Evolutionary conservation across 2,888 invertebrate genomes (phyloP).

Genomic region (Dicyrtomina minuta): DNA sequence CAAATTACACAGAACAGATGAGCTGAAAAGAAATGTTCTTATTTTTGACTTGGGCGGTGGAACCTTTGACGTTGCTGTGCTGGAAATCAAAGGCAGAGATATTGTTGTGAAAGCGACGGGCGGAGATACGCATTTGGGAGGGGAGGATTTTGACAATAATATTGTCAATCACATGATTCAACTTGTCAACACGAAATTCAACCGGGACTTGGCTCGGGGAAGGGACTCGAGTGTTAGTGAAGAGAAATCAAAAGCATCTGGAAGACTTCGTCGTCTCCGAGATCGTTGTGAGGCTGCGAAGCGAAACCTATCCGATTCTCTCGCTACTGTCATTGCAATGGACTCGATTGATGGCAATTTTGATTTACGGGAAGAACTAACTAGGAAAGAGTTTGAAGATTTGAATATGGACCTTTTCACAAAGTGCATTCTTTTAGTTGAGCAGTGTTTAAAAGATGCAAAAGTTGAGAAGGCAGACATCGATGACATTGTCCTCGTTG

Average conservation of each 20-base stretch:
- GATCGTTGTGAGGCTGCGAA: constrained; percentile 24
- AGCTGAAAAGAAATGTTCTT: constrained; percentile 3
- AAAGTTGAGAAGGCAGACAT: neutral
- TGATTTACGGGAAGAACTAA: neutral
- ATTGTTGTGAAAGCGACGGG: constrained; percentile 4
- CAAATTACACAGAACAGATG: constrained; percentile 3
- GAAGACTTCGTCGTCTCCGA: neutral
- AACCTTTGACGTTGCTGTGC: constrained; percentile 26
- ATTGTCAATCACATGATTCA: constrained; percentile 20
- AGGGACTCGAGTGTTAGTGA: neutral
- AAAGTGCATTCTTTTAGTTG: neutral
- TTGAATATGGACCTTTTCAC: neutral
- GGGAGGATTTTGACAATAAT: constrained; percentile 22
- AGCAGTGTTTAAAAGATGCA: neutral
- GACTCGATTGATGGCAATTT: constrained; percentile 1
- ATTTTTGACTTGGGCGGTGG: constrained; percentile 33
- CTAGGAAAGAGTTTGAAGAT: neutral
- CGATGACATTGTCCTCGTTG: constrained; percentile 6
- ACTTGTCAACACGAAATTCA: neutral
- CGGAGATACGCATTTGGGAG: constrained; percentile 22
- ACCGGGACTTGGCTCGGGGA: constrained; percentile 19
- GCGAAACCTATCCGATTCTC: neutral
- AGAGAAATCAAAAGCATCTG: neutral
- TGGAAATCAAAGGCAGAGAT: neutral
- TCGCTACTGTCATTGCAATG: neutral